Percentiles rank a stretch among this genome's conserved stretches.
phyloP scores from a whole-genome alignment of 2,888 invertebrate genomes.

The Callosobruchus maculatus region DNA sequence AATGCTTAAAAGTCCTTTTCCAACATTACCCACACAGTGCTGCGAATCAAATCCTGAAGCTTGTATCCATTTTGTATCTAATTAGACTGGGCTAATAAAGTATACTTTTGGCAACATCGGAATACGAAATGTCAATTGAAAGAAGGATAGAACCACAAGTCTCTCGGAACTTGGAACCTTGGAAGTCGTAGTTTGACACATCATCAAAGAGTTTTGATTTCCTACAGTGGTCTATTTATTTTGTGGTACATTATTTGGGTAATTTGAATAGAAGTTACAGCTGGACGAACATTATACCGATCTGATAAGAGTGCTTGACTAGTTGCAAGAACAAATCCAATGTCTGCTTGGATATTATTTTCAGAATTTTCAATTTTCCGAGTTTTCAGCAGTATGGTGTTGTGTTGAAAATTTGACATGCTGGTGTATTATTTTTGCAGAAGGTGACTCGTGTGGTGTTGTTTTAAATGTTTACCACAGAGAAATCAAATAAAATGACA shows the following conservation, averaged over 20 bases:
- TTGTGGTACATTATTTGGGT: not conserved
- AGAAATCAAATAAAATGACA: constrained; percentile 16
- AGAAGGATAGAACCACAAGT: too few species aligned
- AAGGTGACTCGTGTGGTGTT: constrained; percentile 15
- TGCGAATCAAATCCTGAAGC: too few species aligned
- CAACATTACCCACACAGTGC: too few species aligned
- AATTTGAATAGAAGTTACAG: not conserved
- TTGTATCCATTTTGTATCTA: too few species aligned
- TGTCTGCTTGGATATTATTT: not conserved
- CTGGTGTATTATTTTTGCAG: constrained; percentile 9
- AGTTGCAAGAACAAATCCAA: not conserved
- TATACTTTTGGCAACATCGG: too few species aligned
- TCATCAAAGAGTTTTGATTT: not conserved
- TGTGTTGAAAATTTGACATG: constrained; percentile 15
- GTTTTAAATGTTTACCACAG: constrained; percentile 13
- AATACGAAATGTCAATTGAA: too few species aligned
- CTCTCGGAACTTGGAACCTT: too few species aligned
- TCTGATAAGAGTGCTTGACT: not conserved
- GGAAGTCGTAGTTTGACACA: not conserved
- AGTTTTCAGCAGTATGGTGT: constrained; percentile 16
- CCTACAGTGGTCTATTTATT: not conserved
- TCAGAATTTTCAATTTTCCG: not conserved
- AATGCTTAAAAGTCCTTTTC: too few species aligned
- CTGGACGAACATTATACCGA: not conserved
- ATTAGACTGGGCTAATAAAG: too few species aligned